Evolutionary conservation across 1,140 invertebrate genomes (phyloP).

Genomic region (Drosophila persimilis): DNA sequence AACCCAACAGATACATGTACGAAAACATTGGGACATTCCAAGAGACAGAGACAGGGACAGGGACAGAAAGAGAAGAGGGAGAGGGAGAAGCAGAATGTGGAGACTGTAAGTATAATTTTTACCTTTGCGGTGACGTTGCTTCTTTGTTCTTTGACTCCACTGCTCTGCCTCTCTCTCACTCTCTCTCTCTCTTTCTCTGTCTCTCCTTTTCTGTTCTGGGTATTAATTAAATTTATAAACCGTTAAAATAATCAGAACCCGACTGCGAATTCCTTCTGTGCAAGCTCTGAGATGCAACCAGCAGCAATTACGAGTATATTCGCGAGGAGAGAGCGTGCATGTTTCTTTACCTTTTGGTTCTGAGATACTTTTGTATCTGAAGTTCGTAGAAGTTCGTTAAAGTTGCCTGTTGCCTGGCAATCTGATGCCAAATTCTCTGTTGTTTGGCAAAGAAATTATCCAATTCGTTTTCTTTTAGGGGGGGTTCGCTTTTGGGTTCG

Average conservation of each 20-base stretch:
- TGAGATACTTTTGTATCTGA: conserved; percentile 54
- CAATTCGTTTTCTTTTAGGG: conserved; percentile 47
- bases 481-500: conserved; percentile 40
- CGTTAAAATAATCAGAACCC: conserved; percentile 67
- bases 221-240: conserved; percentile 72
- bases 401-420: conserved; percentile 32
- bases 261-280: conserved; percentile 52
- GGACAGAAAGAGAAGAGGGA: conserved; percentile 1
- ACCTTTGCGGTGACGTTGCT: conserved; percentile 41
- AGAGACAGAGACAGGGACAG: conserved; percentile 7
- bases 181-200: not conserved
- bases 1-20: conserved; percentile 40
- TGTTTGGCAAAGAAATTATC: conserved; percentile 59
- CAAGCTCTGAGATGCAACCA: conserved; percentile 33
- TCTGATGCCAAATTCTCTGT: conserved; percentile 31
- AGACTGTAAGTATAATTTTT: conserved; percentile 40
- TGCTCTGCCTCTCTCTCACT: not conserved
- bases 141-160: conserved; percentile 46
- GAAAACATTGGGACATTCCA: conserved; percentile 30
- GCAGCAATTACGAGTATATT: conserved; percentile 25
- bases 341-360: conserved; percentile 54
- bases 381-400: conserved; percentile 34
- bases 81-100: conserved; percentile 12
- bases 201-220: conserved; percentile 3
- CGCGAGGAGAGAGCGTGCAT: not conserved